A percentile compares a stretch with the other conserved stretches of the same genome.
phyloP scores from a whole-genome alignment of 2,797 vertebrate genomes.

The Fistularia commersonii region DNA sequence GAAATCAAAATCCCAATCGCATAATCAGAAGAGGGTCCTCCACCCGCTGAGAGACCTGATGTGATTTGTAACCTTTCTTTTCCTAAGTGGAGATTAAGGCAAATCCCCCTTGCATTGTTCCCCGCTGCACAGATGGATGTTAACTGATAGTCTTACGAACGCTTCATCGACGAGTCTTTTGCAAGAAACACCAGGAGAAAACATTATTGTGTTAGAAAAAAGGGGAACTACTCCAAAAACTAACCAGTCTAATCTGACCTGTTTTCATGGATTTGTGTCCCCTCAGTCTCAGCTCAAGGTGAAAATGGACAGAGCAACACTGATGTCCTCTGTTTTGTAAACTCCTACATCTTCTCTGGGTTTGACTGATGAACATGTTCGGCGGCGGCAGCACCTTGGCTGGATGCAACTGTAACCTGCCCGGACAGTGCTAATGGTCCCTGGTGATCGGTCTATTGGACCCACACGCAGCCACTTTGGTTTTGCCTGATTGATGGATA shows the following conservation, averaged over 20 bases:
- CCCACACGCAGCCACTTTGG: constrained; percentile 35
- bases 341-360: constrained; percentile 54
- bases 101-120: constrained; percentile 71
- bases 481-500: constrained; percentile 42
- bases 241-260: constrained; percentile 28
- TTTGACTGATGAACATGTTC: constrained; percentile 68
- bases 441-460: constrained; percentile 40
- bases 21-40: constrained; percentile 82
- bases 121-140: constrained; percentile 46
- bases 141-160: constrained; percentile 32
- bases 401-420: constrained; percentile 28
- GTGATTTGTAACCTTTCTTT: constrained; percentile 81
- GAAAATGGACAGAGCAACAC: constrained; percentile 52
- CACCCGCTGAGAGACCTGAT: constrained; percentile 72
- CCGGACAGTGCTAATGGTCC: constrained; percentile 43
- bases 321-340: constrained; percentile 51
- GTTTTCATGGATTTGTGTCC: constrained; percentile 34
- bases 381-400: constrained; percentile 42
- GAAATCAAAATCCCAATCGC: constrained; percentile 84
- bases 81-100: constrained; percentile 76
- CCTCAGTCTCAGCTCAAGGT: constrained; percentile 64
- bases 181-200: constrained; percentile 23
- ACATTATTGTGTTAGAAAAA: neutral
- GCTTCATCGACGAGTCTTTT: constrained; percentile 27
- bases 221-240: neutral